phyloP scores from a whole-genome alignment of 1,140 invertebrate genomes.

The Zophobas morio region DNA sequence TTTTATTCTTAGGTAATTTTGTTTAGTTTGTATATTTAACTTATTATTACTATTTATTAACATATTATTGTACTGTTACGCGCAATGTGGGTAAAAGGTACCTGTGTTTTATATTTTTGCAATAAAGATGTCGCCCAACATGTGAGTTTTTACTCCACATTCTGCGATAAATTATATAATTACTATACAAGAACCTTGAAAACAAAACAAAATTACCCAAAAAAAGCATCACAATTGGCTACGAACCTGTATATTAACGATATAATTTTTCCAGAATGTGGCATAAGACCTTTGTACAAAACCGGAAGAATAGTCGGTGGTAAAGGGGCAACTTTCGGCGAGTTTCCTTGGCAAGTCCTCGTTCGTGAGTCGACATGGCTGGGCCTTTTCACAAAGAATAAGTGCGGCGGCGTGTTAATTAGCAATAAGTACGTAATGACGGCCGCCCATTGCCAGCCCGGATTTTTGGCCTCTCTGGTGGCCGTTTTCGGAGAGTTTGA shows the following conservation, averaged over 20 bases:
- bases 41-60: constrained; percentile 29
- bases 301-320: constrained; percentile 91
- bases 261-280: constrained; percentile 79
- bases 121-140: constrained; percentile 38
- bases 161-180: constrained; percentile 45
- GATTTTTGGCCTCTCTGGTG: constrained; percentile 90
- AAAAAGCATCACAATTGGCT: constrained; percentile 16
- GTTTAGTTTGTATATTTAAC: constrained; percentile 30
- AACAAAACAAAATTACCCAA: constrained; percentile 43
- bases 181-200: constrained; percentile 26
- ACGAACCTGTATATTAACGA: constrained; percentile 26
- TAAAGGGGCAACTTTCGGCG: constrained; percentile 86
- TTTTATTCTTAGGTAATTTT: constrained; percentile 47
- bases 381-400: constrained; percentile 95
- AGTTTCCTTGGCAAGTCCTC: constrained; percentile 95
- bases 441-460: constrained; percentile 95
- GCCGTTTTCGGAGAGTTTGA: constrained; percentile 94
- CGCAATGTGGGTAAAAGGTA: constrained; percentile 43
- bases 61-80: constrained; percentile 29
- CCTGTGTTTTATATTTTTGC: constrained; percentile 39
- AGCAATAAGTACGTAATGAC: constrained; percentile 89
- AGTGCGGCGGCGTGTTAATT: constrained; percentile 94
- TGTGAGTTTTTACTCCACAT: constrained; percentile 43
- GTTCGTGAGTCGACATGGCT: constrained; percentile 94
- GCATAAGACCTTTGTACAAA: constrained; percentile 85